Evolutionary conservation across 2,888 invertebrate species (phyloP), one percentile per base, ranked within the genome.

Genomic region (Euplexia lucipara): DNA sequence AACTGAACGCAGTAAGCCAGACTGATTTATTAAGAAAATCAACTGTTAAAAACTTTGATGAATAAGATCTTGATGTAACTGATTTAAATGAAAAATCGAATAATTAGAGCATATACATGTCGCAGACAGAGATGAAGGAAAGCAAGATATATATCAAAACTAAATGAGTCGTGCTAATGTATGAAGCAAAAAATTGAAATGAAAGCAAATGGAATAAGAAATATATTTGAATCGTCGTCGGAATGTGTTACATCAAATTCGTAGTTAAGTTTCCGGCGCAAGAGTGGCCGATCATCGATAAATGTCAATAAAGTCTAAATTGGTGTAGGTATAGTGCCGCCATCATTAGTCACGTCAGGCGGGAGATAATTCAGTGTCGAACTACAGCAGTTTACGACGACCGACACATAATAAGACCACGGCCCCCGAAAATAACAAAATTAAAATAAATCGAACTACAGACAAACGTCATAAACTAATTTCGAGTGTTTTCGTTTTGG

Each of bases 391-490:
- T 85, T 87, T 88, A 91, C 92, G 90, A 91, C 90, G 70, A 69
- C 79, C 84, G 81, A 86, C 88, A 88, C 88, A 89, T 90, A 93
- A 94, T 92, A 94, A 93, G 92, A 92, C 88, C 56, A 75, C 84
- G 82, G 88, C 88, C 90, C 91, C 91, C 91, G 88, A 93, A 95
- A 94, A 94, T 94, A 95, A 93, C 94, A 92, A 91, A 94, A 94
- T 94, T 93, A 94, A 95, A 94, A 95, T 94, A 94, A 95, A 95
- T 95, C 95, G 95, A 95, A 95, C 93, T 93, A 92, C 93, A 92
- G 94, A 92, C 95, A 94, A 92, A 91, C 94, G 95, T 95, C 95
- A 95, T 95, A 95, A 95, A 95, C 94, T 94, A 94, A 95, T 95
- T 95, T 95, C 94, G 94, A 94, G 88, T 92, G 94, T 94, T 93